phyloP scores from a whole-genome alignment of 2,888 invertebrate species.

The Lymantria monacha region DNA sequence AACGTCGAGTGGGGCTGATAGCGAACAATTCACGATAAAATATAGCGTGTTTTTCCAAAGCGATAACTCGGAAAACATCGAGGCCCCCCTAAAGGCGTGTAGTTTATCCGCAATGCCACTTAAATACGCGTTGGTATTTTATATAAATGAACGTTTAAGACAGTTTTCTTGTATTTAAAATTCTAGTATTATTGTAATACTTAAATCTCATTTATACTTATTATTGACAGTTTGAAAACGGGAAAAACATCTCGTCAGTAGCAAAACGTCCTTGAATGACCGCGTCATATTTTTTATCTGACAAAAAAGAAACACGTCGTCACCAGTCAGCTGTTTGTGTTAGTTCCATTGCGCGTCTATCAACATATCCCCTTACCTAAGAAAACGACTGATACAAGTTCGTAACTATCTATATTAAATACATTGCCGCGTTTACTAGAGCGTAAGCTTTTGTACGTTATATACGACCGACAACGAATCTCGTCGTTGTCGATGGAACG shows the following conservation, averaged over 20 bases:
- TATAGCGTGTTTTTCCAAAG: constrained; percentile 71
- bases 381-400: constrained; percentile 28
- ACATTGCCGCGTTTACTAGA: constrained; percentile 38
- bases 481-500: constrained; percentile 25
- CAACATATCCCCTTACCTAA: constrained; percentile 58
- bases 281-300: constrained; percentile 76
- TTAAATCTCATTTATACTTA: constrained; percentile 41
- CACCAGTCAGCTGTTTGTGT: constrained; percentile 78
- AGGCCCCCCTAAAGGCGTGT: constrained; percentile 40
- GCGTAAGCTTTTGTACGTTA: neutral
- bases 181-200: constrained; percentile 29
- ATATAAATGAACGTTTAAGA: neutral
- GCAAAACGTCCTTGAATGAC: constrained; percentile 75
- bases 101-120: constrained; percentile 20
- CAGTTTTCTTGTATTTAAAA: neutral
- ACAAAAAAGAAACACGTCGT: constrained; percentile 69
- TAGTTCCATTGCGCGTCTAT: constrained; percentile 72
- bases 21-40: constrained; percentile 66
- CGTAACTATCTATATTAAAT: constrained; percentile 14
- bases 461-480: constrained; percentile 51
- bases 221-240: constrained; percentile 58
- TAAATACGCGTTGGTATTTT: constrained; percentile 18
- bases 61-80: constrained; percentile 64
- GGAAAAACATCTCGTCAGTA: constrained; percentile 69
- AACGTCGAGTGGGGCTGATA: constrained; percentile 56